Conservation (phyloP, 2,888 invertebrate genomes). For the Hemithea aestivaria region DNA sequence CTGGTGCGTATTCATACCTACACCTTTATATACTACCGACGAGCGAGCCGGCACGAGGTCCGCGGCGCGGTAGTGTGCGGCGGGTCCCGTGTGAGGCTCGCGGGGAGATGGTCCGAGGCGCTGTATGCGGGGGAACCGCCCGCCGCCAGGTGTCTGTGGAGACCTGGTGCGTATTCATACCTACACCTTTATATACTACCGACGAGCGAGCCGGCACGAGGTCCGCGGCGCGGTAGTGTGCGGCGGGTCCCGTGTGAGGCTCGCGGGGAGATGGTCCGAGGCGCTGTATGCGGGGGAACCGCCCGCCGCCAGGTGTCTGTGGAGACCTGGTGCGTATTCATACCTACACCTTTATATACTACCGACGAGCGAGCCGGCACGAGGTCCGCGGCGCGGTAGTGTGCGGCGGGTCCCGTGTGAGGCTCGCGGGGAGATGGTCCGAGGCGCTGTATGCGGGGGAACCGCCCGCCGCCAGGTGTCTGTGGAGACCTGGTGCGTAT, state of each 20-base stretch:
- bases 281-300: constrained; percentile 86
- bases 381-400: constrained; percentile 91
- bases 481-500: no score
- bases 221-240: constrained; percentile 92
- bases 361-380: constrained; percentile 85
- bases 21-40: no score
- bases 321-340: no score
- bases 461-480: constrained; percentile 81
- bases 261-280: constrained; percentile 85
- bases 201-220: constrained; percentile 69
- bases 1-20: no score
- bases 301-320: constrained; percentile 84
- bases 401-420: constrained; percentile 74
- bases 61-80: no score
- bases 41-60: constrained; percentile 75
- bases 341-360: no score
- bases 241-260: constrained; percentile 76
- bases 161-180: no score
- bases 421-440: constrained; percentile 84
- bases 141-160: constrained; percentile 86
- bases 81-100: constrained; percentile 79
- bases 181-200: no score
- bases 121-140: constrained; percentile 85
- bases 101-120: constrained; percentile 84
- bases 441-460: constrained; percentile 86